These are phyloP conservation scores for Hypotaenidia okinawae DNA, from an alignment of 2,797 vertebrate genomes.

Conservation along the genomic window DNA sequence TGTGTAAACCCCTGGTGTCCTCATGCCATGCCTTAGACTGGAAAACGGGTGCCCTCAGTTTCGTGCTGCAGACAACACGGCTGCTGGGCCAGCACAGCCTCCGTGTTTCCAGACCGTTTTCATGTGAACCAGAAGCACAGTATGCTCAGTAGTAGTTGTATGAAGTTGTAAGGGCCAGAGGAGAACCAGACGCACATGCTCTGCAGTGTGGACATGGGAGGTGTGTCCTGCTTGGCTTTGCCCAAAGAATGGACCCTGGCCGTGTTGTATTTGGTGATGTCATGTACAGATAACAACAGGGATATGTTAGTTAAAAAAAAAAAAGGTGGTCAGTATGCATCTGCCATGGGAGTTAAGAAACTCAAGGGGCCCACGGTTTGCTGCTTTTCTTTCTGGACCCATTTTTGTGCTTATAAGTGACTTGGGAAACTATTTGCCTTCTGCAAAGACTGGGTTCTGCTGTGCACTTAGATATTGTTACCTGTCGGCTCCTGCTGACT, in stretches of 20 bases:
- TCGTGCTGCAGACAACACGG: fast-evolving
- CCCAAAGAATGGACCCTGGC: background rate
- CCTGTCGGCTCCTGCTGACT: background rate
- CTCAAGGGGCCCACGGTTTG: background rate
- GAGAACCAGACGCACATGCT: background rate
- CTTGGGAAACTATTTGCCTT: background rate
- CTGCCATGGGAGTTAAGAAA: background rate
- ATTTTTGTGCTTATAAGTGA: background rate
- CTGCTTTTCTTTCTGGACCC: background rate
- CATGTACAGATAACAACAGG: background rate
- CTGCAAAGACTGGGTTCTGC: background rate
- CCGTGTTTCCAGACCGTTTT: fast-evolving
- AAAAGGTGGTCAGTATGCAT: background rate
- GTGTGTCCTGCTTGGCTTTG: background rate
- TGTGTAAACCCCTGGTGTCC: background rate
- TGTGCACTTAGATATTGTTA: background rate
- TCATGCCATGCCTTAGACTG: background rate
- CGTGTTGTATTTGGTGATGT: fast-evolving
- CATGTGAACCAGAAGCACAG: background rate
- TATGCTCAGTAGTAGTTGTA: background rate
- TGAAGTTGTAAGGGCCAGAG: background rate
- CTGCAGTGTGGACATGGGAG: fast-evolving
- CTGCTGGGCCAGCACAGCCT: background rate
- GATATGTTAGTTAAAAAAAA: background rate
- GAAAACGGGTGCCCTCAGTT: background rate